Conservation (phyloP, 1,140 invertebrate genomes). For the Charaxes varanes region DNA sequence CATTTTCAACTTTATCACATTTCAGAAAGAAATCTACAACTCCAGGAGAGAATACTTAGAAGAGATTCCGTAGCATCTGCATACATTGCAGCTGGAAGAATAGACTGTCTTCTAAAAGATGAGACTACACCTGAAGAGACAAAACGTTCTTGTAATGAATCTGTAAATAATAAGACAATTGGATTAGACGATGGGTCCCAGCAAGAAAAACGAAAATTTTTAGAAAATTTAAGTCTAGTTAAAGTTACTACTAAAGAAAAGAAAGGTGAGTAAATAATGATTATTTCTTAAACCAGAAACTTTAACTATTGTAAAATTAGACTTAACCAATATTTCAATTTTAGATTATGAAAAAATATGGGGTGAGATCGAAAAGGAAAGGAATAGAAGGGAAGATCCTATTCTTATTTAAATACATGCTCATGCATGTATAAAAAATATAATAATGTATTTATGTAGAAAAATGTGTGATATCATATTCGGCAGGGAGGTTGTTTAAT, state of each 20-base stretch:
- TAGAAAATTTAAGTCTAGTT: slow-evolving; percentile 37
- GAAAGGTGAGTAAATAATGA: slow-evolving; percentile 38
- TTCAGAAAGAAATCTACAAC: slow-evolving; percentile 44
- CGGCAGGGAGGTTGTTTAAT: too few species aligned
- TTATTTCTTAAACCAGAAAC: not conserved
- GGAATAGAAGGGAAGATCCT: slow-evolving; percentile 38
- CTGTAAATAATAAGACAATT: slow-evolving; percentile 9
- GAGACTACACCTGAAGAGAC: slow-evolving; percentile 5
- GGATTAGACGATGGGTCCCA: slow-evolving; percentile 17
- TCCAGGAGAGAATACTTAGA: slow-evolving; percentile 39
- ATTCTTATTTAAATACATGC: too few species aligned
- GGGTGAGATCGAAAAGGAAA: slow-evolving; percentile 56
- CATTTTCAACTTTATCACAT: slow-evolving; percentile 5
- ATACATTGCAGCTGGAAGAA: slow-evolving; percentile 45
- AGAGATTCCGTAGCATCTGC: slow-evolving; percentile 45
- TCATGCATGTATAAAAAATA: too few species aligned
- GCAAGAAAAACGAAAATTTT: slow-evolving; percentile 39
- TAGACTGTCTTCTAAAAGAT: slow-evolving; percentile 36
- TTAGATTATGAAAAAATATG: slow-evolving; percentile 59
- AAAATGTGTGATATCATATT: too few species aligned
- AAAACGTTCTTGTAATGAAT: not conserved
- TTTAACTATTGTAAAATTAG: not conserved
- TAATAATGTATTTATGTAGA: too few species aligned
- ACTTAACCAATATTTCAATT: slow-evolving; percentile 13
- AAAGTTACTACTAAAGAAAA: slow-evolving; percentile 37